A percentile compares a stretch with the other conserved stretches of the same genome.
phyloP scores from a whole-genome alignment of 2,113 vertebrate species.

The Bubo blakistoni region DNA sequence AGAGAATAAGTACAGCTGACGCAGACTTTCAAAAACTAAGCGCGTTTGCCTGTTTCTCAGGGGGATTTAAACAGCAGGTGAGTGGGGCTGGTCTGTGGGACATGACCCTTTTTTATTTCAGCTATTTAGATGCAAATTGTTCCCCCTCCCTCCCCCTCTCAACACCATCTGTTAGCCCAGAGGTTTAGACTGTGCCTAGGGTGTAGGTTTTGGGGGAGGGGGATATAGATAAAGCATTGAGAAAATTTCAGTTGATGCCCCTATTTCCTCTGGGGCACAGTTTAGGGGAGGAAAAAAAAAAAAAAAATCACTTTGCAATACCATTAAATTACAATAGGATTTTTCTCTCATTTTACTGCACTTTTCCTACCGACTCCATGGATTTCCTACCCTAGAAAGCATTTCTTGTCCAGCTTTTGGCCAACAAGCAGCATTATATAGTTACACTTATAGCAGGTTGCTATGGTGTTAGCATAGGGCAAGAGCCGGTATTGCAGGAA shows the following conservation, averaged over 20 bases:
- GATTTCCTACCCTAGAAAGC: neutral
- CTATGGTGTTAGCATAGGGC: neutral
- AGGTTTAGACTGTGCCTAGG: conserved; percentile 11
- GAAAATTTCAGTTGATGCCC: neutral
- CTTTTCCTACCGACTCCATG: neutral
- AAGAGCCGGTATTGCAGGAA: neutral
- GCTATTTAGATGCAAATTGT: conserved; percentile 65
- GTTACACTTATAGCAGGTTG: neutral
- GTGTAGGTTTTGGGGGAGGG: conserved; percentile 27
- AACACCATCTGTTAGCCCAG: conserved; percentile 60
- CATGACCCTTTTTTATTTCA: conserved; percentile 37
- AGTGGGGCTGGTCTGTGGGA: conserved; percentile 37
- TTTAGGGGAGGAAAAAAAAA: neutral
- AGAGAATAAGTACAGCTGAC: neutral
- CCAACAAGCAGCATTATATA: neutral
- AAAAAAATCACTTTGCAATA: neutral
- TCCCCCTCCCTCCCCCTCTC: neutral
- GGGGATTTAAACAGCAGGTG: conserved; percentile 69
- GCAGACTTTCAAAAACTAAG: neutral
- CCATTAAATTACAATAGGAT: neutral
- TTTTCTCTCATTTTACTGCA: neutral
- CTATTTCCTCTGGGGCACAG: neutral
- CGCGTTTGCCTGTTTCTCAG: neutral
- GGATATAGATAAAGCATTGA: neutral
- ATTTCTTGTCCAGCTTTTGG: neutral